Base-by-base conservation (phyloP, 2,888 invertebrate genomes). In the Myopa testacea region DNA sequence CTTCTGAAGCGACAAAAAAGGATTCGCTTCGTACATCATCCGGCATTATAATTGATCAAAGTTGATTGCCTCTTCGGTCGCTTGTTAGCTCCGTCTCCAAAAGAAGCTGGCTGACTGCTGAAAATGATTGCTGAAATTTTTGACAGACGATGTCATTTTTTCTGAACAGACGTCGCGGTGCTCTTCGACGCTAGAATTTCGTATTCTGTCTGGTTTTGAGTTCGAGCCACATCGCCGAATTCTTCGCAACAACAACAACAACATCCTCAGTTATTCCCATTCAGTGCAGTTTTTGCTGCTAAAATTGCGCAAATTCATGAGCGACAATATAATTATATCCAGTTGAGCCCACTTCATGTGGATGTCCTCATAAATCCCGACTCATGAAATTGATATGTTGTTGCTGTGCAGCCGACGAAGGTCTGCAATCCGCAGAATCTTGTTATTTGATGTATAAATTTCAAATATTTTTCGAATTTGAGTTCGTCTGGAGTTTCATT, bases 141-240 rank as follows among this genome's bases (percentile, higher is more conserved):
- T 83, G 83, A 83, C 82, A 82, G 81, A 82, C 81, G 82, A 79
- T 81, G 83, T 82, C 81, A 82, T 81, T 82, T 82, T 82, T 80
- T 82, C 14, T 16, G 60, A 37, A 67, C 45, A 68, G 78, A 45
- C 58, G 75, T 70, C 26, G 37, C 67, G 74, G 79, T 81, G 79
- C 81, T 77, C 78, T 78, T 69, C 69, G 80, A 76, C 81, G 83
- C 82, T 81, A 82, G 81, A 79, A 78, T 82, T 81, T 82, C 81
- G 81, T 81, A 80, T 8, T n/a, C 14, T 81, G 82, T 80, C 82
- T 82, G 82, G 82, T 83, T 82, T 83, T 81, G 26, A 37, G 72
- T 68, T 63, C 65, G 50, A 50, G 34, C 52, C 16, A 26, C 72
- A 34, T 19, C 26, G 69, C 5, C 45, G 60, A 71, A 50, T 65